Evolutionary conservation across 2,113 vertebrate genomes (phyloP), one percentile per base, ranked within the genome.

Genomic region (Perca fluviatilis): DNA sequence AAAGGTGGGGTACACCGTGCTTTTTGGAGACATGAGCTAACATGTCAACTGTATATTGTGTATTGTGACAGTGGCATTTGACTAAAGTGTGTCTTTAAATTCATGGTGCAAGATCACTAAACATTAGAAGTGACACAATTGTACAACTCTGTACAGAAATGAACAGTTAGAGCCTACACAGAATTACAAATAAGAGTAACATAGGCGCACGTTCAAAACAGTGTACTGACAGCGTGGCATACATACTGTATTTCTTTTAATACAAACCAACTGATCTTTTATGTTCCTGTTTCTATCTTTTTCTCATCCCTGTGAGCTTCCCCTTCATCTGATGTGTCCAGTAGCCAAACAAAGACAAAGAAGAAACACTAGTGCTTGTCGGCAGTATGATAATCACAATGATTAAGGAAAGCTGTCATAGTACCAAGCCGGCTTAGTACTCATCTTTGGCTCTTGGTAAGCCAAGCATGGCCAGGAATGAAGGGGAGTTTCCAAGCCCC

Each of bases 381-480:
- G 5, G 80, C 83, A 80, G 58, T 60, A 69, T 68, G 82, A 70
- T 85, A 76, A 90, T 91, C 82, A 79, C 66, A 81, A 77, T 89
- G 82, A 86, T 88, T 89, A 89, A 88, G 57, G 62, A 69, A 73
- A 80, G 81, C 86, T 86, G 81, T 79, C 62, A 86, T 58, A 82
- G 77, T 43, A 72, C 30, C 86, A 81, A 86, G 80, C 81, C 46
- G 54, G 80, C 75, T 90, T 91, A 89, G 71, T 53, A 21, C 64
- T 91, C 80, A 88, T 89, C 87, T 86, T 86, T 90, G 79, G 82
- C 75, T 64, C 63, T 33, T 83, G 79, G 82, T 85, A 88, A 88
- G 62, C 85, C 82, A 77, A 84, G 86, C 83, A 79, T 82, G 64
- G 67, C 49, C 65, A 77, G 70, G 85, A 84, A 77, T 80, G 70